Evolutionary conservation across 2,797 vertebrate genomes (phyloP), one percentile per base, ranked within the genome.

Genomic region (Galago senegalensis): DNA sequence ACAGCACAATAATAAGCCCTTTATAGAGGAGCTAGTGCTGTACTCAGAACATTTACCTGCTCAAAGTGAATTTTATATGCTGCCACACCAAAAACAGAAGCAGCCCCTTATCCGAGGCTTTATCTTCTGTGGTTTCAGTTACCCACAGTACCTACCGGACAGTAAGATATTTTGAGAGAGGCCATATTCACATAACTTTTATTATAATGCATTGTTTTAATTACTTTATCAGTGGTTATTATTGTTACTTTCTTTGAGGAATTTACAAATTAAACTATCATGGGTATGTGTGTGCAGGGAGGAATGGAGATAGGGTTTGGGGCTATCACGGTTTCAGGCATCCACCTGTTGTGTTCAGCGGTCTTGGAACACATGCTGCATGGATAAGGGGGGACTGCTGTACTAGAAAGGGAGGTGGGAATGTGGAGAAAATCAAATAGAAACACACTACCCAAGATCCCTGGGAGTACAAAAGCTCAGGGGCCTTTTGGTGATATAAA

Each of bases 401-500:
- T 80, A 29, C 10, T 60, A 58, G 61, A 49, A 75, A 88, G 46
- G 13, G 21, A 75, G 53, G 65, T 75, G 21, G 67, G 67, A 70
- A n/a, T 69, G 3, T 77, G 25, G 70, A 88, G 73, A 90, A 91
- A 95, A 82, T 88, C 87, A 89, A 95, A 75, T 75, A 53, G 34
- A 34, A 92, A n/a, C 84, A 46, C 27, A 70, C 82, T 82, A 92
- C 87, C 63, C 46, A 88, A 92, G 80, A 77, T 81, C 3, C 84
- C 81, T 65, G n/a, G 37, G 85, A 89, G 53, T 83, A 60, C 5
- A 12, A 76, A 84, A 92, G 88, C 85, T 84, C 88, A 95, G 61
- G n/a, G 61, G 63, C 43, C 70, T 92, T 96, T 93, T 87, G 73
- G 79, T 88, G 86, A 82, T 81, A 89, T 70, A 94, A 97, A 91